Evolutionary conservation across 2,888 invertebrate species (phyloP), one percentile per base, ranked within the genome.

Genomic region (Pachycephus smyrnensis): DNA sequence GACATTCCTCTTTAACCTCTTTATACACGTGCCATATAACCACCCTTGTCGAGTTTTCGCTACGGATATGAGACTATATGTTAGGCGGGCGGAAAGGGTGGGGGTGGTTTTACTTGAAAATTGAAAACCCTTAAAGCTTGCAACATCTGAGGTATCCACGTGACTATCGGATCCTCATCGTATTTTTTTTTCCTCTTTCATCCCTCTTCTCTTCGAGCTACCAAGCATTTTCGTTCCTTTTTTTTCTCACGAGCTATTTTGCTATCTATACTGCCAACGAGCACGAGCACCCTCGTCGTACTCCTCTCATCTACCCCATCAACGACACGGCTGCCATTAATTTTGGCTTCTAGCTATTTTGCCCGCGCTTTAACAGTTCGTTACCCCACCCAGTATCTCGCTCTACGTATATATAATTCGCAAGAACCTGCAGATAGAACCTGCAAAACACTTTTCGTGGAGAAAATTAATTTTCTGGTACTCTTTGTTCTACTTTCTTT

Each of bases 281-380:
- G 23, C 71, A 55, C 55, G 55, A 23, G 23, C 71, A 71, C 71
- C 71, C 71, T 71, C 71, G 12, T 71, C 31, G 12, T 31, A 12
- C 12, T n/a, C 23, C 31, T 31, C 31, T 12, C 71, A 30, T 74
- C 74, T 33, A 33, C 74, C 35, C 36, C 74, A 74, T 36, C 36
- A 68, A 69, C 76, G 32, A 35, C 68, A 55, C 68, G 77, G 74
- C 76, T 12, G 68, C 81, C 82, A 83, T 83, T 83, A 82, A 85
- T 83, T 81, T 84, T 73, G 32, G 73, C 75, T 68, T 77, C 31
- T 31, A 69, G 30, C 33, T 83, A 82, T 81, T 84, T 82, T 81
- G 73, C 78, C 6, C 68, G 32, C 33, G n/a, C 76, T 32, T 76
- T 77, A 82, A 80, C 71, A 9, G 71, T 71, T 71, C 71, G 71